Conservation (phyloP, 2,888 invertebrate genomes). For the Harpalus rubripes region DNA sequence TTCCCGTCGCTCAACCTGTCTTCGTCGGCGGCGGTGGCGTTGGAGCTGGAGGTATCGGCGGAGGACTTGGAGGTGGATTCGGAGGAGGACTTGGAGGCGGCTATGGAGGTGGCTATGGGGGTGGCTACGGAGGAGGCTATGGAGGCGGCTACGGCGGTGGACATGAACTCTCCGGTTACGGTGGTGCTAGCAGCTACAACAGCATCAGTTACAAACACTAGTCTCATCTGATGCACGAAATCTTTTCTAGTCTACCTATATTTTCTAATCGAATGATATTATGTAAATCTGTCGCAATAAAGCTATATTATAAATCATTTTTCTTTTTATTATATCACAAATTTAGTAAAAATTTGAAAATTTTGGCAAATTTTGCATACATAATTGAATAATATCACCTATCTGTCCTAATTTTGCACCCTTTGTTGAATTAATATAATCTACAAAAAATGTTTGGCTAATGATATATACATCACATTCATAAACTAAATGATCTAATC, state of each 20-base stretch:
- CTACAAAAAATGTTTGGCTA: no score
- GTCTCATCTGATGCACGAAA: conserved; percentile 74
- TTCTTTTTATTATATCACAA: neutral
- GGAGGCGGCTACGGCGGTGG: conserved; percentile 42
- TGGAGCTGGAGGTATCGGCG: conserved; percentile 46
- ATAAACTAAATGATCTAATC: no score
- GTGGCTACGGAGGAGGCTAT: conserved; percentile 44
- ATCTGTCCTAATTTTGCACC: no score
- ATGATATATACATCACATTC: no score
- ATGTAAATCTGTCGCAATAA: neutral
- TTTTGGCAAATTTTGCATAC: no score
- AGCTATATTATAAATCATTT: neutral
- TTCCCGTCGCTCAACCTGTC: conserved; percentile 56
- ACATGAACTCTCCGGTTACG: conserved; percentile 33
- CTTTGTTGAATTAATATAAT: no score
- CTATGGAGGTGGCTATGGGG: conserved; percentile 20
- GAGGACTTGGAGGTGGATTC: conserved; percentile 45
- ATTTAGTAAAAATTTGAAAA: neutral
- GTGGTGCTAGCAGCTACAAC: conserved; percentile 62
- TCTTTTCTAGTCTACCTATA: conserved; percentile 75
- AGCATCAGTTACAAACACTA: conserved; percentile 73
- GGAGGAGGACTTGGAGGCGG: conserved; percentile 67
- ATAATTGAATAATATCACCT: no score
- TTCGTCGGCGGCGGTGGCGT: conserved; percentile 54
- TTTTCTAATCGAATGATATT: conserved; percentile 66